Percentiles rank a stretch among this genome's conserved stretches.
Evolutionary conservation across 92 coral and sea anemone species (phyloP).

Genomic region (Chrysogorgia sp.): DNA sequence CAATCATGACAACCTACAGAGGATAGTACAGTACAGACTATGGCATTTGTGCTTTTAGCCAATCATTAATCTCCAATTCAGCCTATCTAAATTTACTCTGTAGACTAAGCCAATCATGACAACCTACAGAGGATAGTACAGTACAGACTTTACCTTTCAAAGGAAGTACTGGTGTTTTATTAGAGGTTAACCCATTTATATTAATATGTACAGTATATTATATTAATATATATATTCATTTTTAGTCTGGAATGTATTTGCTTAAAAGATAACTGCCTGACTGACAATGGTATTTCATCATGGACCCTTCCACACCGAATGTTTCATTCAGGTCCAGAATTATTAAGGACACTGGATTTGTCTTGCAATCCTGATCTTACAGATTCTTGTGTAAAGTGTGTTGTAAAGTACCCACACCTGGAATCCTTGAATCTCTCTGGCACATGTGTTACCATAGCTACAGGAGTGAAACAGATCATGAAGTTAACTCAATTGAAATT

Average conservation of each 20-base stretch:
- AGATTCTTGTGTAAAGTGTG: constrained; percentile 57
- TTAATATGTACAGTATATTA: neutral
- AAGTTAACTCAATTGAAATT: constrained; percentile 55
- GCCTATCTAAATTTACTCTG: no score
- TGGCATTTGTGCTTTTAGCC: no score
- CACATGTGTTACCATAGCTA: constrained; percentile 63
- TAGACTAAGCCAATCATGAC: no score
- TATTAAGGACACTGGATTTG: constrained; percentile 71
- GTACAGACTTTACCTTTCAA: no score
- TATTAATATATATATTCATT: neutral
- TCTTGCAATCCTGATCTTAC: constrained; percentile 77
- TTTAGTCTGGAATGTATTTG: constrained; percentile 67
- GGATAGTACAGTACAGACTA: no score
- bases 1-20: no score
- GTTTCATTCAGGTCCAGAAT: constrained; percentile 65
- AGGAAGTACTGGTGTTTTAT: no score
- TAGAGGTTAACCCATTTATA: no score
- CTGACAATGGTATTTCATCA: constrained; percentile 71
- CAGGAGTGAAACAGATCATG: constrained; percentile 61
- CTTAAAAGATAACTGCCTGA: constrained; percentile 80
- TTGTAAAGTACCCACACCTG: constrained; percentile 63
- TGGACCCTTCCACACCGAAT: constrained; percentile 82
- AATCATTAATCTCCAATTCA: no score
- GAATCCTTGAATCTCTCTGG: constrained; percentile 82
- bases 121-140: no score